Evolutionary conservation across 2,113 vertebrate species (phyloP).

Genomic region (Podiceps cristatus): DNA sequence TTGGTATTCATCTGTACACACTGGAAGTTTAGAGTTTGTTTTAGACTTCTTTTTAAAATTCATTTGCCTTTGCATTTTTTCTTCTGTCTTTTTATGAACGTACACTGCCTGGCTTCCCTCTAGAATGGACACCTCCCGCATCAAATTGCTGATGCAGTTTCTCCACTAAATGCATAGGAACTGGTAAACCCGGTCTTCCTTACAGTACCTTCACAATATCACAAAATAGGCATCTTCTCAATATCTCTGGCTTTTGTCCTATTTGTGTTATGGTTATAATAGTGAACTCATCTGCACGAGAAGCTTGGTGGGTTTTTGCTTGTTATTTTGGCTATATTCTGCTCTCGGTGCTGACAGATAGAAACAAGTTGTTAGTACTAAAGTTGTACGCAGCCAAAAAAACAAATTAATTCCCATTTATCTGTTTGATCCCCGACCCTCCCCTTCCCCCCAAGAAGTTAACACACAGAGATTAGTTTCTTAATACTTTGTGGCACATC

Average conservation of each 20-base stretch:
- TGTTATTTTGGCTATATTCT: background rate
- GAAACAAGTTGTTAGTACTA: background rate
- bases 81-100: fast-evolving
- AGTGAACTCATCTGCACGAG: background rate
- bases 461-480: background rate
- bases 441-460: background rate
- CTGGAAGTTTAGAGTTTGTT: background rate
- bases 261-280: background rate
- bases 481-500: background rate
- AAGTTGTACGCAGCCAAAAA: background rate
- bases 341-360: background rate
- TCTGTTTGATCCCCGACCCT: background rate
- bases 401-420: background rate
- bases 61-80: background rate
- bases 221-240: background rate
- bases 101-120: background rate
- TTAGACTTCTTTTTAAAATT: background rate
- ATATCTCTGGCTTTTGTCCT: background rate
- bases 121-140: background rate
- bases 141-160: background rate
- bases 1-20: background rate
- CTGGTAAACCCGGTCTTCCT: background rate
- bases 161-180: background rate
- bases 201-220: background rate
- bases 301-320: background rate